Base-by-base conservation (phyloP, 1,140 invertebrate genomes). In the Papilio dardanus region DNA sequence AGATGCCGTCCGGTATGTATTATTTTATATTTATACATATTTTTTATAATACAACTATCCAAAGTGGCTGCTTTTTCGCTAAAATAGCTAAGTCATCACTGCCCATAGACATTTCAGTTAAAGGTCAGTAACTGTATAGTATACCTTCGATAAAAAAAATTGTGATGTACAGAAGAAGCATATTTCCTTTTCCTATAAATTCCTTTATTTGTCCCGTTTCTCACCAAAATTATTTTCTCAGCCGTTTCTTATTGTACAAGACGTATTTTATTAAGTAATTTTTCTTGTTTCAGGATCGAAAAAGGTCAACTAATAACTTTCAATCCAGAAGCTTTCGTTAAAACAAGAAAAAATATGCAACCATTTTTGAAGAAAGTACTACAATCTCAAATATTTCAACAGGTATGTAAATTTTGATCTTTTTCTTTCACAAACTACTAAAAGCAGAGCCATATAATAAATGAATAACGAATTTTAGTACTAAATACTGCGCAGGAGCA, bases 341-440 rank as follows among this genome's bases (percentile, higher is more conserved):
- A 96, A 88, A 97, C 96, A 40, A 94, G 98, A 33, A 92, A 96
- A 74, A 95, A 96, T 6, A 96, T 98, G 94, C 97, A 98, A 87
- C 96, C 97, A 1, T 99, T 99, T 93, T 94, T 99, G 30, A 94
- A 96, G 82, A 97, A 98, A 94, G 98, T 99, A 96, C 94, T 99
- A 66, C 96, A 98, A 76, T 94, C 99, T 16, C 98, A 99, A 94
- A 99, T 99, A 83, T 99, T 99, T 93, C 97, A 97, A 87, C 98
- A 99, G 95, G 97, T 97, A 90, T 78, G 71, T 86, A 54, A 24
- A 24, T 19, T 73, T 31, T 19, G 0, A n/a, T n/a, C n/a, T 21
- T 54, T 16, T 28, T 42, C 31, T 73, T 16, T 16, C 42, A 6
- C 19, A 50, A 24, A 19, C 8, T 66, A 42, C 68, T 73, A n/a